These are phyloP conservation scores for Clarias batrachus DNA, from an alignment of 2,113 vertebrate genomes.

Conservation along the genomic window DNA sequence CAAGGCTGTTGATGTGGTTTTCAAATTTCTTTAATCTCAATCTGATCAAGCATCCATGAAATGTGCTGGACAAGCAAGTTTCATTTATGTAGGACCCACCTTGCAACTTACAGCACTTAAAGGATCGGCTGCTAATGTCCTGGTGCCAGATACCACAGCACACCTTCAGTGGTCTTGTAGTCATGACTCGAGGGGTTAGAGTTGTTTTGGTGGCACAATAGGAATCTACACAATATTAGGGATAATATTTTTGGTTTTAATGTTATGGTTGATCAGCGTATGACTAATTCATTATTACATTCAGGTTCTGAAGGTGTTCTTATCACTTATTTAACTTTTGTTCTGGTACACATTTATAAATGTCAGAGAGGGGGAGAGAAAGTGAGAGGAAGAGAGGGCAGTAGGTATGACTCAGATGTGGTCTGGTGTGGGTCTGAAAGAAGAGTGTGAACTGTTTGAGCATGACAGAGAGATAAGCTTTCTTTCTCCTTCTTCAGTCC, in stretches of 20 bases:
- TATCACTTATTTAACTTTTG: constrained; percentile 35
- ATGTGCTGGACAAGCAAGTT: too few relatives aligned
- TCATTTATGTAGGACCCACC: too few relatives aligned
- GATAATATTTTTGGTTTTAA: too few relatives aligned
- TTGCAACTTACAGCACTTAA: too few relatives aligned
- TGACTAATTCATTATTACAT: constrained; percentile 46
- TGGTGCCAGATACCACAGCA: too few relatives aligned
- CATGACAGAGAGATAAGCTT: neutral
- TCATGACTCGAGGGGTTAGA: too few relatives aligned
- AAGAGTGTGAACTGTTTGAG: neutral
- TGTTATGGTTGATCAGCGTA: neutral
- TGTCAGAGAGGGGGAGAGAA: constrained; percentile 18
- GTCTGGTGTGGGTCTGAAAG: neutral
- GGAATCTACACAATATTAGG: too few relatives aligned
- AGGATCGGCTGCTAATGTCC: too few relatives aligned
- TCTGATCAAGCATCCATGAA: too few relatives aligned
- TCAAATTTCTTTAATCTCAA: too few relatives aligned
- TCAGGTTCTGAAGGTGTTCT: constrained; percentile 30
- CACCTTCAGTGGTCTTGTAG: too few relatives aligned
- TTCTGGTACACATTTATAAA: constrained; percentile 31
- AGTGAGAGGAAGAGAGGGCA: neutral
- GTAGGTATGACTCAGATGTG: constrained; percentile 25
- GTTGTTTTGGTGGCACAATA: too few relatives aligned
- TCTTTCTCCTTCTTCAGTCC: neutral
- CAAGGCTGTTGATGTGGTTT: neutral